phyloP scores from a whole-genome alignment of 2,797 vertebrate species.

The Pangasius krempfi region DNA sequence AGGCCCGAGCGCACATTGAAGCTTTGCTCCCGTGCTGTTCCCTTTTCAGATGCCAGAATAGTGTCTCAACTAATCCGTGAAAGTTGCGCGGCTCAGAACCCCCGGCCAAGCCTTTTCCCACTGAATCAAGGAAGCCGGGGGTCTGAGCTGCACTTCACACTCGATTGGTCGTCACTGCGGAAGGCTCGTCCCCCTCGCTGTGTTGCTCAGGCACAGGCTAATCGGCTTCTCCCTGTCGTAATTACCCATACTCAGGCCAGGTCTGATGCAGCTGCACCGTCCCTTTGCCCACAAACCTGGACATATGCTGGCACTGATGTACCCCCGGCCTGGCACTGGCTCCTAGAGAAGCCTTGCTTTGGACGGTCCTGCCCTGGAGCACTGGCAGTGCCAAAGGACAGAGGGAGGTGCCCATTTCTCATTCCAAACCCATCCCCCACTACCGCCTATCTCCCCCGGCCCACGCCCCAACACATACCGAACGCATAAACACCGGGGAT shows the following conservation, averaged over 20 bases:
- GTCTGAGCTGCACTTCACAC: slow-evolving; percentile 94
- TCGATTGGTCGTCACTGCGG: slow-evolving; percentile 95
- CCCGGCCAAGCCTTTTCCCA: slow-evolving; percentile 94
- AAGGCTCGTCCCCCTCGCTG: slow-evolving; percentile 87
- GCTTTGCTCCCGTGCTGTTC: slow-evolving; percentile 95
- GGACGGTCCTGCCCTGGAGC: slow-evolving; percentile 68
- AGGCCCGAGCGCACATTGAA: slow-evolving; percentile 86
- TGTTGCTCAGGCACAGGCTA: slow-evolving; percentile 85
- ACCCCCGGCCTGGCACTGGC: slow-evolving; percentile 7
- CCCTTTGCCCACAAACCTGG: slow-evolving; percentile 40
- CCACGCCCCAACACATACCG: slow-evolving; percentile 28
- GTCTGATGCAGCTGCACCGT: slow-evolving; percentile 63
- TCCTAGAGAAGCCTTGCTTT: slow-evolving; percentile 67
- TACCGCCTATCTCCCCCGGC: slow-evolving; percentile 58
- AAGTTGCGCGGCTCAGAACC: slow-evolving; percentile 97
- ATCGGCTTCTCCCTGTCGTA: slow-evolving; percentile 90
- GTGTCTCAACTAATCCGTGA: slow-evolving; percentile 99
- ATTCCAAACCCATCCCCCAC: slow-evolving; percentile 36
- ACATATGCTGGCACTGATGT: slow-evolving; percentile 59
- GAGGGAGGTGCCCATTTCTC: slow-evolving; percentile 23
- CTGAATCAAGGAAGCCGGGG: slow-evolving; percentile 93
- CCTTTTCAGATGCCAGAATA: slow-evolving; percentile 94
- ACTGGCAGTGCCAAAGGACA: slow-evolving; percentile 49
- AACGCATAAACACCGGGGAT: slow-evolving; percentile 59
- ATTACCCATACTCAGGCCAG: slow-evolving; percentile 82